Conservation (phyloP, 1,140 invertebrate genomes). For the Pseudachorutes palmiensis region DNA sequence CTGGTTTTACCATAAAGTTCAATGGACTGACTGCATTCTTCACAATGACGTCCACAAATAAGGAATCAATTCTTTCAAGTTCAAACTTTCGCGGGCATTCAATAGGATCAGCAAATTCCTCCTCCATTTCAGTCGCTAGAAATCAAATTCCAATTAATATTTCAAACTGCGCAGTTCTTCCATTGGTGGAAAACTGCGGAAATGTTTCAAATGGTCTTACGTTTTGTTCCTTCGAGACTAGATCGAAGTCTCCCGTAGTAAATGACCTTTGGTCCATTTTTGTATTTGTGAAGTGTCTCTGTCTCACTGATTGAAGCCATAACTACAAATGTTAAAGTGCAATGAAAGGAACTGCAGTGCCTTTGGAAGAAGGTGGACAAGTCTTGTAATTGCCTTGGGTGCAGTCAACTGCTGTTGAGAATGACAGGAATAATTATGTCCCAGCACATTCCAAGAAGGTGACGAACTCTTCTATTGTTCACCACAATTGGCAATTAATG, state of each 20-base stretch:
- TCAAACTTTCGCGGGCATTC: not conserved
- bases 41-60: slow-evolving; percentile 15
- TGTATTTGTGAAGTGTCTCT: not conserved
- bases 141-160: not conserved
- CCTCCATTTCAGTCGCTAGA: not conserved
- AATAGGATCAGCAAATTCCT: not conserved
- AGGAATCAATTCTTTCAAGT: not conserved
- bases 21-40: slow-evolving; percentile 14
- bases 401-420: too few species aligned
- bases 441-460: too few species aligned
- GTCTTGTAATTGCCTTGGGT: too few species aligned
- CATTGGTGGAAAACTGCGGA: too few species aligned
- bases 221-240: not conserved
- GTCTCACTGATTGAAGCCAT: not conserved
- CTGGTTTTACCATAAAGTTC: slow-evolving; percentile 6
- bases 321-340: too few species aligned
- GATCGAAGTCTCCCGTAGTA: not conserved
- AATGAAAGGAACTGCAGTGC: not conserved
- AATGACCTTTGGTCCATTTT: not conserved
- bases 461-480: too few species aligned
- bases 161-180: too few species aligned
- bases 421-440: too few species aligned
- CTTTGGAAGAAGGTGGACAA: not conserved
- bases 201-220: not conserved
- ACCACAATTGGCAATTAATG: too few species aligned